These are phyloP conservation scores for Aurelia coerulea DNA, from an alignment of 30 jellyfish, hydroid and myxozoan genomes.

Conservation along the genomic window DNA sequence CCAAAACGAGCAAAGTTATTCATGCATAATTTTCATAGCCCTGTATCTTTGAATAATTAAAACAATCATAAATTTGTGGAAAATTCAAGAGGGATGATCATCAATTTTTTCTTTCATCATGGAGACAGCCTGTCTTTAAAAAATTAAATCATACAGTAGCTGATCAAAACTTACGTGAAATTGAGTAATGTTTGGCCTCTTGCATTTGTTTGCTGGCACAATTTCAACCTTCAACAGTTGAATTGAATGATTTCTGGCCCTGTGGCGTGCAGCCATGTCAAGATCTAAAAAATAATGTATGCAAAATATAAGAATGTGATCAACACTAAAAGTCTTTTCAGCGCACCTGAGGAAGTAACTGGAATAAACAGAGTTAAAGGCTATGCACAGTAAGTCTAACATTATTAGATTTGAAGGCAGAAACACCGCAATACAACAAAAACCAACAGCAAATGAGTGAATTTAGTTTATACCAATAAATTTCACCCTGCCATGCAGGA, in stretches of 20 bases:
- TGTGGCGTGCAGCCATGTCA: slow-evolving; percentile 99
- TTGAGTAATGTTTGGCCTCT: slow-evolving; percentile 88
- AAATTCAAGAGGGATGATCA: not conserved
- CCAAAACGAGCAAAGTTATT: no score
- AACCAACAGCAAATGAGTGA: no score
- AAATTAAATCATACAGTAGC: not conserved
- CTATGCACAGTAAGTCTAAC: no score
- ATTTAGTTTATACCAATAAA: no score
- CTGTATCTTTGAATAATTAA: no score
- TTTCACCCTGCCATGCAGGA: no score
- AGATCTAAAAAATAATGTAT: slow-evolving; percentile 49
- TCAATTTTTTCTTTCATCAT: not conserved
- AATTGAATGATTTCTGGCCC: slow-evolving; percentile 97
- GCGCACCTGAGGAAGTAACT: no score
- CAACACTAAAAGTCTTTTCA: not conserved
- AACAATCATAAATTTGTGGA: not conserved
- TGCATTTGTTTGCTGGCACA: slow-evolving; percentile 89
- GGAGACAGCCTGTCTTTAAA: not conserved
- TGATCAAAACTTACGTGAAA: slow-evolving; percentile 80
- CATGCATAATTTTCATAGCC: no score
- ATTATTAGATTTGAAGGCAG: no score
- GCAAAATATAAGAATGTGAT: not conserved
- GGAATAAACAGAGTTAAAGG: no score
- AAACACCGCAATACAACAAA: no score
- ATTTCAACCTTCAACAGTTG: slow-evolving; percentile 92